Conservation (phyloP, 2,113 vertebrate species). For the Sigmodon hispidus region DNA sequence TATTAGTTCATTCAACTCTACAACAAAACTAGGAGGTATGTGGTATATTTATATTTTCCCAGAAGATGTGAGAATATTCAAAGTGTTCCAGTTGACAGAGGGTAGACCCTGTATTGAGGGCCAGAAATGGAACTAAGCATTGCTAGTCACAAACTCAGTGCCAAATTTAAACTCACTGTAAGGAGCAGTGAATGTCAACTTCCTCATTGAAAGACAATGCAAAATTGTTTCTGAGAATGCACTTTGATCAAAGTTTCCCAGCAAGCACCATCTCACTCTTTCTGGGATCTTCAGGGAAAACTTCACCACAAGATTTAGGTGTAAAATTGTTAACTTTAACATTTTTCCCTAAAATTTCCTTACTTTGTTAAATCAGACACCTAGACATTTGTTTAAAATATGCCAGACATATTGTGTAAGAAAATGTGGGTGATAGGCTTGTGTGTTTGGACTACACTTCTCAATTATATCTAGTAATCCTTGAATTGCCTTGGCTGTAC, state of each 20-base stretch:
- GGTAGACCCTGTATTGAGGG: neutral
- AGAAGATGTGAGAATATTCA: neutral
- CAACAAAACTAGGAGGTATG: neutral
- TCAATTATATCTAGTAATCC: neutral
- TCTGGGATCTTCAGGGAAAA: neutral
- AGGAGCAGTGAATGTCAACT: neutral
- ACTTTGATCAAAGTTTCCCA: neutral
- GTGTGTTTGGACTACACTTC: neutral
- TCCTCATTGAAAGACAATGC: neutral
- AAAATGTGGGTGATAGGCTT: neutral
- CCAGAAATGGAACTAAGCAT: neutral
- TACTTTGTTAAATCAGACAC: neutral
- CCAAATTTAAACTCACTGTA: neutral
- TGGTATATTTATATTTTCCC: neutral
- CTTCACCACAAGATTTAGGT: neutral
- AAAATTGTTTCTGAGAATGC: neutral
- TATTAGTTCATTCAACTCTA: neutral
- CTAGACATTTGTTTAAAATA: slow-evolving; percentile 19
- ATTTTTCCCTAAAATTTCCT: neutral
- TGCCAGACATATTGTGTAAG: neutral
- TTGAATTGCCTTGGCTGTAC: neutral
- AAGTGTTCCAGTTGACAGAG: neutral
- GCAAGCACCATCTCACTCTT: neutral
- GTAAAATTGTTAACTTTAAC: neutral
- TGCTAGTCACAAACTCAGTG: neutral